A percentile compares a stretch with the other conserved stretches of the same genome.
Evolutionary conservation across 2,113 vertebrate genomes (phyloP).

Genomic region (Callipepla californica): DNA sequence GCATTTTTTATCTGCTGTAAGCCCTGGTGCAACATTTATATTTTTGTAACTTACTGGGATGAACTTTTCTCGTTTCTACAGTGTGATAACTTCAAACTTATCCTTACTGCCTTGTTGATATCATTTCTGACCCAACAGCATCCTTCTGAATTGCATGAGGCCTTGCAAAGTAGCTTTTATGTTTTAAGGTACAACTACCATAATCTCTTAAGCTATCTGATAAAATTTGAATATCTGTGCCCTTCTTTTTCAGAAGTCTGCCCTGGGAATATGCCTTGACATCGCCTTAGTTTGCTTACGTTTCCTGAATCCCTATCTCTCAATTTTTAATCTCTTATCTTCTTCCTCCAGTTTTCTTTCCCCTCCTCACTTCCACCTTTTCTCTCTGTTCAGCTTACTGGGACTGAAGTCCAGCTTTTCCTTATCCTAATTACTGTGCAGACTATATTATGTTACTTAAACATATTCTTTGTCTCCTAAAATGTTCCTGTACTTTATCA

Average conservation of each 20-base stretch:
- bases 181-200: slow-evolving; percentile 54
- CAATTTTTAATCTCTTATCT: slow-evolving; percentile 48
- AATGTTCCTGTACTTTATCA: slow-evolving; percentile 42
- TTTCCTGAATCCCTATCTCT: slow-evolving; percentile 36
- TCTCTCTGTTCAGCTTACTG: slow-evolving; percentile 23
- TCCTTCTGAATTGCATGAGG: slow-evolving; percentile 35
- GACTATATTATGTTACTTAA: slow-evolving; percentile 15
- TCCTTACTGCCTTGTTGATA: slow-evolving; percentile 19
- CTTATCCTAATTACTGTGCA: slow-evolving; percentile 32
- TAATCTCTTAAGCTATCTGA: slow-evolving; percentile 55
- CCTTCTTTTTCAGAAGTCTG: slow-evolving; percentile 43
- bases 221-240: slow-evolving; percentile 63
- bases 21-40: background rate
- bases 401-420: slow-evolving; percentile 19
- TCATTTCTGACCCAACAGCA: slow-evolving; percentile 15
- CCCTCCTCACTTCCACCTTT: background rate
- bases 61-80: slow-evolving; percentile 13
- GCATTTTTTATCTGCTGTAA: slow-evolving; percentile 53
- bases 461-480: slow-evolving; percentile 29
- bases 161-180: slow-evolving; percentile 47
- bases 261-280: slow-evolving; percentile 44
- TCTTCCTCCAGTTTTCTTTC: slow-evolving; percentile 32
- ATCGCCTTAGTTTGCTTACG: slow-evolving; percentile 48
- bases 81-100: slow-evolving; percentile 36
- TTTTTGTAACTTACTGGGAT: slow-evolving; percentile 35